These are phyloP conservation scores for Tetheella fluctuosa DNA, from an alignment of 2,888 invertebrate genomes.

Conservation along the genomic window DNA sequence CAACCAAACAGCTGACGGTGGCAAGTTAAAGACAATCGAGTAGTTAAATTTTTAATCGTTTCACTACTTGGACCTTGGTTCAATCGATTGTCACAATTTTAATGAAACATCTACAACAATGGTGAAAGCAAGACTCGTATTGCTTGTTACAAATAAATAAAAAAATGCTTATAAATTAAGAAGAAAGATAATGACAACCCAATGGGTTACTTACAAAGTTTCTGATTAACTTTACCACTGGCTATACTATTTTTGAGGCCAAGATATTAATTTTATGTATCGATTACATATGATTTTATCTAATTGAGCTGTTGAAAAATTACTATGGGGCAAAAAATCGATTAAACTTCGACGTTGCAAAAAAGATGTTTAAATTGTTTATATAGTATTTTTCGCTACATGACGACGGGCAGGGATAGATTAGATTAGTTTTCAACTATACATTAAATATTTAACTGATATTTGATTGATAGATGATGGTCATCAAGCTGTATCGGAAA, in stretches of 20 bases:
- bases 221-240: constrained; percentile 15
- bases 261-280: neutral
- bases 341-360: neutral
- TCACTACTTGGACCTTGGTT: constrained; percentile 37
- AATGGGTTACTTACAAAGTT: constrained; percentile 23
- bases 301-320: neutral
- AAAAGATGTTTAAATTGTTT: neutral
- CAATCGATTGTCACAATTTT: constrained; percentile 45
- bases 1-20: neutral
- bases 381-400: neutral
- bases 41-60: constrained; percentile 19
- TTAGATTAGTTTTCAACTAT: neutral
- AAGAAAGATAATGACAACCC: constrained; percentile 9
- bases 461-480: neutral
- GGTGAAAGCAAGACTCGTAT: constrained; percentile 46
- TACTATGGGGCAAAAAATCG: neutral
- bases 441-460: neutral
- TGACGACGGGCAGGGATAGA: neutral
- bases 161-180: constrained; percentile 16
- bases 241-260: neutral
- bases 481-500: neutral
- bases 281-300: neutral
- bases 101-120: constrained; percentile 47
- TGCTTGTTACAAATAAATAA: constrained; percentile 34
- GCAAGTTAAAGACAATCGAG: constrained; percentile 15